Base-by-base conservation (phyloP, 2,797 vertebrate species). In the Morus bassanus region DNA sequence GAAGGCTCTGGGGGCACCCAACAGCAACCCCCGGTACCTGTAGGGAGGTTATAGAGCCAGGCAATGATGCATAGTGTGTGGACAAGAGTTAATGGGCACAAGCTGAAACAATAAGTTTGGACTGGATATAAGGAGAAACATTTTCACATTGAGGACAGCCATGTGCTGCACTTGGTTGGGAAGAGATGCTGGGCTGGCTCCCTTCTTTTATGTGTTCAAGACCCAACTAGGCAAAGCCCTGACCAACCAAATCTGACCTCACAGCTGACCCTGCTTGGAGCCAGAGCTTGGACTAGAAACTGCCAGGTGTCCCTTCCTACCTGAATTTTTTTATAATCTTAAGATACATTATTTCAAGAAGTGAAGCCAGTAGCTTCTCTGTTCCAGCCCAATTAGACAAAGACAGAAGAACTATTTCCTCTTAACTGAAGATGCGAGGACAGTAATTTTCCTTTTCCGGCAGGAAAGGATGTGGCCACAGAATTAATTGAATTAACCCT, bases 121-220 rank as follows among this genome's bases (percentile, higher is more conserved):
- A 35, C 61, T 27, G 15, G 14, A 8, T 46, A 7, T 70, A 22
- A 73, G 31, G n/a, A 53, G 15, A 31, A 69, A 35, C 4, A 3
- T 83, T 88, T 64, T 64, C 9, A 23, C 15, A 15, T 9, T 23
- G 51, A 67, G 56, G 46, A 41, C 43, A 70, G 9, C 23, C 31
- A 46, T 39, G 39, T 0, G 0, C 54, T 75, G 37, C 14, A 2
- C 0, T 18, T 14, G 3, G 17, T 24, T 82, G 57, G 24, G 39
- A 23, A 43, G 68, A 68, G 53, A 25, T 60, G 13, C 2, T 51
- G 27, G 4, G 18, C 33, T 64, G 37, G 11, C 39, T 89, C 48
- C 11, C 0, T 33, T 79, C 10, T 51, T 31, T 51, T 31, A 43
- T 28, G 8, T 28, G 17, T 35, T 87, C 37, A 35, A 74, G 65